These are phyloP conservation scores for Acrobasis repandana DNA, from an alignment of 2,888 invertebrate genomes.

Conservation along the genomic window DNA sequence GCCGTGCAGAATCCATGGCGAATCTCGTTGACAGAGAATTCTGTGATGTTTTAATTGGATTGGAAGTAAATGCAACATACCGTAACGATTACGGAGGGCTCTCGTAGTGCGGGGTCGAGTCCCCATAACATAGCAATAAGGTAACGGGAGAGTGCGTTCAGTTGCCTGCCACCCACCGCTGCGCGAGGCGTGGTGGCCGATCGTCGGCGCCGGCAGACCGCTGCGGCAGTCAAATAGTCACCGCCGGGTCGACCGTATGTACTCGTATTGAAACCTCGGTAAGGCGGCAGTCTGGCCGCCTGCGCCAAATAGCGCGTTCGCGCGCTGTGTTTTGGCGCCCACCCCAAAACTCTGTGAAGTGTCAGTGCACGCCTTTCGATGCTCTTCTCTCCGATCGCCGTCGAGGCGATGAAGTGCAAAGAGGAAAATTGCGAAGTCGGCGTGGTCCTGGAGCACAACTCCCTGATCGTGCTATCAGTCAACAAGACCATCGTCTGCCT, in stretches of 20 bases:
- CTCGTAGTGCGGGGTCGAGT: conserved; percentile 70
- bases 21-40: conserved; percentile 27
- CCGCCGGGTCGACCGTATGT: conserved; percentile 65
- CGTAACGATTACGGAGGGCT: conserved; percentile 57
- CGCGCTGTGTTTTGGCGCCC: conserved; percentile 56
- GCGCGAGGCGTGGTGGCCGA: conserved; percentile 73
- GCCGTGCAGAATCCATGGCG: conserved; percentile 22
- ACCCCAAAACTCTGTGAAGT: conserved; percentile 55
- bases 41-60: conserved; percentile 19
- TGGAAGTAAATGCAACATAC: conserved; percentile 51
- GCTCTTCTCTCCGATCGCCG: conserved; percentile 81
- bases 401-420: conserved; percentile 83
- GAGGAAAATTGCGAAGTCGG: conserved; percentile 82
- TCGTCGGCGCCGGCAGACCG: conserved; percentile 50
- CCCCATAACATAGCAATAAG: conserved; percentile 77
- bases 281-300: conserved; percentile 67
- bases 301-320: conserved; percentile 71
- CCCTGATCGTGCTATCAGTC: conserved; percentile 77
- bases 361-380: conserved; percentile 72
- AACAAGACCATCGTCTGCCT: conserved; percentile 81
- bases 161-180: conserved; percentile 76
- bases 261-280: conserved; percentile 61
- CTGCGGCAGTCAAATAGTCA: conserved; percentile 75
- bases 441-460: conserved; percentile 79
- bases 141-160: conserved; percentile 79